Evolutionary conservation across 2,888 invertebrate genomes (phyloP).

Genomic region (Antheraea yamamai): DNA sequence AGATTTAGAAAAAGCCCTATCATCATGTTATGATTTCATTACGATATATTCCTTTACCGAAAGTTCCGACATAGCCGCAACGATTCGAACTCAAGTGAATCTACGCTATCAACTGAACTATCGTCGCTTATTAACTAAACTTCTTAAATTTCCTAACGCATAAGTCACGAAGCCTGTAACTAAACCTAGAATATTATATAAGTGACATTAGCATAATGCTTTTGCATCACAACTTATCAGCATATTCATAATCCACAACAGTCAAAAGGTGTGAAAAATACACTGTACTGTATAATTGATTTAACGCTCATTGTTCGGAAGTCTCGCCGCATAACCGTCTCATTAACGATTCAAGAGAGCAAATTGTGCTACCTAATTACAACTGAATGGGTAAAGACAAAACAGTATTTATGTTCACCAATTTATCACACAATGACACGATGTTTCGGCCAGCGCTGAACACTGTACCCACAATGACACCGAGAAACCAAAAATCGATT

Average conservation of each 20-base stretch:
- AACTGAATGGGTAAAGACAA: slow-evolving; percentile 75
- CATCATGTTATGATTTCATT: too few species aligned
- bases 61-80: too few species aligned
- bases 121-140: background rate
- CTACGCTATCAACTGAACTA: too few species aligned
- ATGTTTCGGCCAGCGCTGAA: slow-evolving; percentile 67
- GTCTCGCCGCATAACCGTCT: slow-evolving; percentile 58
- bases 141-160: background rate
- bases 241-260: slow-evolving; percentile 47
- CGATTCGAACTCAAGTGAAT: too few species aligned
- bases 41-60: too few species aligned
- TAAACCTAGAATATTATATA: background rate
- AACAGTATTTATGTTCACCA: slow-evolving; percentile 78
- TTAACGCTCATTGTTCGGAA: slow-evolving; percentile 68
- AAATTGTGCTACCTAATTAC: slow-evolving; percentile 81
- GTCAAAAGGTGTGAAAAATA: slow-evolving; percentile 52
- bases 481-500: slow-evolving; percentile 67
- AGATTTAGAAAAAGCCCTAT: too few species aligned
- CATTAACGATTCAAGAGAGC: slow-evolving; percentile 77
- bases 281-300: slow-evolving; percentile 67
- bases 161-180: background rate
- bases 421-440: slow-evolving; percentile 77
- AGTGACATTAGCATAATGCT: slow-evolving; percentile 26
- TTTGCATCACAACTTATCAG: slow-evolving; percentile 36
- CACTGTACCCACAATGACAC: slow-evolving; percentile 56